Evolutionary conservation across 1,140 invertebrate species (phyloP), one percentile per base, ranked within the genome.

Genomic region (Leptinotarsa lineolata): DNA sequence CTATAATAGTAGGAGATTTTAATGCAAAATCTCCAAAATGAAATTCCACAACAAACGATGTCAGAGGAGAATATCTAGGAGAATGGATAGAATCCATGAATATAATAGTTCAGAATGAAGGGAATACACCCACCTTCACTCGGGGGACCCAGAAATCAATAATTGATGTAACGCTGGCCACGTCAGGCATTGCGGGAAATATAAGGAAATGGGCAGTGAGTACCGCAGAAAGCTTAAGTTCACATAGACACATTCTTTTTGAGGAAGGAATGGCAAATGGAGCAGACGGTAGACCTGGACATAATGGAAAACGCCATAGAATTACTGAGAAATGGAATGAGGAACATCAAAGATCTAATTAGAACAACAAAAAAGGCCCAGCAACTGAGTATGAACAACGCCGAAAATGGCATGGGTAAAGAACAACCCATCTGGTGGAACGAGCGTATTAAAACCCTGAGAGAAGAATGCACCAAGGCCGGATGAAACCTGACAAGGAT

Each of bases 151-250:
- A 21, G 60, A 12, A 12, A 39, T 67, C 72, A 3, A 13, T 18
- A 16, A 73, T 73, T 66, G 45, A 67, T 16, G n/a, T 73, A 8
- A 60, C 64, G n/a, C n/a, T n/a, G n/a, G n/a, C n/a, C n/a, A n/a
- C 20, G 12, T 58, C 16, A 18, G 44, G n/a, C n/a, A n/a, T n/a
- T n/a, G n/a, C 3, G 22, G 22, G 22, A 4, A 24, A 24, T 24
- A 24, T 3, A 24, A 24, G 2, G 4, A 3, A 24, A 24, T 24
- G 2, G 2, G 4, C 22, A 24, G 22, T 24, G 2, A 24, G 4
- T 24, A 24, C 4, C 4, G 4, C 2, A 2, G 22, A 24, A 24
- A 24, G 22, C 4, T 24, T 24, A 8, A 48, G 8, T 16, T 5
- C 8, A 12, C 46, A 48, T 16, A 48, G 46, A 48, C 16, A 48